Evolutionary conservation across 2,113 vertebrate genomes (phyloP).

Genomic region (Thermophis baileyi): DNA sequence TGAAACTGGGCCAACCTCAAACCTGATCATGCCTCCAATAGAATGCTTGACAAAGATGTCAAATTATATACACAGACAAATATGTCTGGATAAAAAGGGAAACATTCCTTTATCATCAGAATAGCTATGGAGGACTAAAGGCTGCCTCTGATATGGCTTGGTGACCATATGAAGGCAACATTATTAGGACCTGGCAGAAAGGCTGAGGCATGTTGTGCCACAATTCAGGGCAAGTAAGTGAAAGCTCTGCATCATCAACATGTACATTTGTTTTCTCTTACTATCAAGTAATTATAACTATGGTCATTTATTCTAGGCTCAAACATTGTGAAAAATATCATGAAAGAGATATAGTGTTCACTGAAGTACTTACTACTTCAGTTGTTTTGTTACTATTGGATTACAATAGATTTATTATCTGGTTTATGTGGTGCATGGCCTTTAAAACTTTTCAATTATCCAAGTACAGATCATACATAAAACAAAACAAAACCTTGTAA

Average conservation of each 20-base stretch:
- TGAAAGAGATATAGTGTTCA: neutral
- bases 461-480: neutral
- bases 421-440: neutral
- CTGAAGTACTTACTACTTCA: neutral
- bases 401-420: neutral
- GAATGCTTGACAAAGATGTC: neutral
- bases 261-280: neutral
- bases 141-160: neutral
- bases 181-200: neutral
- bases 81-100: neutral
- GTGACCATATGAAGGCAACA: neutral
- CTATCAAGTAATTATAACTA: neutral
- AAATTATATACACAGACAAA: neutral
- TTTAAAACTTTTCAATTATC: constrained; percentile 24
- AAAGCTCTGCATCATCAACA: neutral
- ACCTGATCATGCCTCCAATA: neutral
- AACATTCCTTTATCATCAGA: neutral
- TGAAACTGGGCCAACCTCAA: neutral
- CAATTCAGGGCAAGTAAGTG: neutral
- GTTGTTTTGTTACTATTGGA: neutral
- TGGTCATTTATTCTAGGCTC: neutral
- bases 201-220: neutral
- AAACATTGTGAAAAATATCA: neutral
- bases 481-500: constrained; percentile 12
- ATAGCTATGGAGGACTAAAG: neutral